Percentiles rank a stretch among this genome's conserved stretches.
phyloP scores from a whole-genome alignment of 1,140 invertebrate species.

The Anadara kagoshimensis region DNA sequence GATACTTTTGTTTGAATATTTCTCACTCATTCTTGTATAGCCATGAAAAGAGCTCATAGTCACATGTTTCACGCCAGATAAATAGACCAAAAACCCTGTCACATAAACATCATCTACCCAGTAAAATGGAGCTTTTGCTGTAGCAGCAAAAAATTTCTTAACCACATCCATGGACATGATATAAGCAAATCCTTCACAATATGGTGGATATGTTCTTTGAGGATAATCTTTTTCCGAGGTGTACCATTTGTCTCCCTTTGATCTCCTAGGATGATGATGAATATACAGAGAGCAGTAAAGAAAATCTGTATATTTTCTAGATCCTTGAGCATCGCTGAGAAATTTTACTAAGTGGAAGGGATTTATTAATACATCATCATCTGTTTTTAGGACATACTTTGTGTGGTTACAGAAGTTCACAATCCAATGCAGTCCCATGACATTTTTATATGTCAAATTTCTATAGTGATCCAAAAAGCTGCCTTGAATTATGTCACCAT shows the following conservation, averaged over 20 bases:
- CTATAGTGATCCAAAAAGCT: constrained; percentile 64
- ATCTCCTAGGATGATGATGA: constrained; percentile 19
- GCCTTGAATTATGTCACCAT: constrained; percentile 65
- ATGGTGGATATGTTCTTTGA: constrained; percentile 31
- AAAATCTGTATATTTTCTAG: constrained; percentile 4
- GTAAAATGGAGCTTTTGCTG: constrained; percentile 30
- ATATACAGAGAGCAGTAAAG: constrained; percentile 16
- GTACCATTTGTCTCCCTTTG: constrained; percentile 22
- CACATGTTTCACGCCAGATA: too few relatives aligned
- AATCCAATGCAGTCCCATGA: constrained; percentile 87
- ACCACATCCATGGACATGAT: constrained; percentile 18
- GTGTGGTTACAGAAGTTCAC: constrained; percentile 80
- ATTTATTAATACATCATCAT: constrained; percentile 79
- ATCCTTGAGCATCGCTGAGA: constrained; percentile 8
- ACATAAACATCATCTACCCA: constrained; percentile 44
- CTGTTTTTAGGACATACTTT: constrained; percentile 73
- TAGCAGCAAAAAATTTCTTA: not conserved
- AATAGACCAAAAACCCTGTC: too few relatives aligned
- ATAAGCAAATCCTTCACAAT: constrained; percentile 11
- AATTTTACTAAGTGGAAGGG: constrained; percentile 73
- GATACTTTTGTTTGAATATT: too few relatives aligned
- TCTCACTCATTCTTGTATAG: too few relatives aligned
- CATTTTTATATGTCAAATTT: constrained; percentile 77
- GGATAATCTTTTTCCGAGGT: constrained; percentile 21
- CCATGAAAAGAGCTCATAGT: too few relatives aligned